A percentile compares a stretch with the other conserved stretches of the same genome.
Conservation (phyloP, 2,113 vertebrate genomes). For the Xyrauchen texanus region DNA sequence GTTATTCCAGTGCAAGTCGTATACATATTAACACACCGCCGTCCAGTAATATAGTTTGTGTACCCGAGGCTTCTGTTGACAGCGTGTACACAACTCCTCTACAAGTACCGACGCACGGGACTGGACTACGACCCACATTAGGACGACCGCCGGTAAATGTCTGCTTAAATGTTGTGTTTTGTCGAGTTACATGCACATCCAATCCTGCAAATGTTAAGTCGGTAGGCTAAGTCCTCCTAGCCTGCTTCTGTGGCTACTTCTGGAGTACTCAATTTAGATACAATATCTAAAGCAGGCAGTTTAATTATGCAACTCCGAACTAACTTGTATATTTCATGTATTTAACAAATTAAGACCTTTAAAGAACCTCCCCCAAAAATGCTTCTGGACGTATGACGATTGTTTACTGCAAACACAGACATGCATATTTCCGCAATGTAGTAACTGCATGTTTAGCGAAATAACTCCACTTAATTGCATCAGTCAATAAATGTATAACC, state of each 20-base stretch:
- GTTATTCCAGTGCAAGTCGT: conserved; percentile 46
- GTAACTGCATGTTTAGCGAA: neutral
- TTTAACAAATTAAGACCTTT: neutral
- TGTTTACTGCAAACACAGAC: neutral
- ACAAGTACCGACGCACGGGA: conserved; percentile 53
- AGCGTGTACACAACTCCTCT: conserved; percentile 60
- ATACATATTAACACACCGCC: conserved; percentile 57
- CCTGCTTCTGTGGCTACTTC: conserved; percentile 22
- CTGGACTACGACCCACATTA: conserved; percentile 54
- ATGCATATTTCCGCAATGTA: neutral
- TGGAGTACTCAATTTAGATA: neutral
- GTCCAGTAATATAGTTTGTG: conserved; percentile 50
- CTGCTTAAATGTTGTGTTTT: neutral
- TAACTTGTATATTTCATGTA: neutral
- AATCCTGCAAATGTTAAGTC: neutral
- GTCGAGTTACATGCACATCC: neutral
- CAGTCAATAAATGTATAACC: too few relatives aligned
- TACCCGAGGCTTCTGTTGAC: conserved; percentile 50
- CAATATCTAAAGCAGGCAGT: too few relatives aligned
- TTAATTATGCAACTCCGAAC: too few relatives aligned
- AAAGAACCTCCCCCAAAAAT: neutral
- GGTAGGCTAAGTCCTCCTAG: conserved; percentile 26
- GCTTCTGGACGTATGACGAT: neutral
- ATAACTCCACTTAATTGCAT: neutral
- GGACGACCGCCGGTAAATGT: conserved; percentile 64